Conservation (phyloP, 1,140 invertebrate genomes). For the Drosophila lowei region DNA sequence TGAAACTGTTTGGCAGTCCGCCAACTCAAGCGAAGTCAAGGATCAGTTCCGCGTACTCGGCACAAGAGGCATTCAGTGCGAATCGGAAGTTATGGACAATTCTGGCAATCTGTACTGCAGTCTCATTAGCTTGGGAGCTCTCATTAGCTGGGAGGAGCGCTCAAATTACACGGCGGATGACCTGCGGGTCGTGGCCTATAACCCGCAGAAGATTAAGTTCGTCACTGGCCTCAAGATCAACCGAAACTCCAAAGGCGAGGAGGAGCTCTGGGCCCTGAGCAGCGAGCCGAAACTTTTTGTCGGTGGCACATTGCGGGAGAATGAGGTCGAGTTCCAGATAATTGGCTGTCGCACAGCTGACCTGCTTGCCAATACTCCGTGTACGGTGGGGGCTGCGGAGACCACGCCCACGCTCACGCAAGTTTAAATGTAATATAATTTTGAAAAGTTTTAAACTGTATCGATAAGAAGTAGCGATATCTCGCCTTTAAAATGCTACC, state of each 20-base stretch:
- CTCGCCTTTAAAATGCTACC: slow-evolving; percentile 8
- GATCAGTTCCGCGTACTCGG: slow-evolving; percentile 56
- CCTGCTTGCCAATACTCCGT: slow-evolving; percentile 66
- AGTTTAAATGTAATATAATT: slow-evolving; percentile 8
- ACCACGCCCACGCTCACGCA: neutral
- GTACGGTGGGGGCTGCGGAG: slow-evolving; percentile 49
- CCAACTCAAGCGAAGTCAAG: slow-evolving; percentile 1
- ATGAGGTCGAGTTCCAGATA: slow-evolving; percentile 88
- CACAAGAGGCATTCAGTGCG: slow-evolving; percentile 82
- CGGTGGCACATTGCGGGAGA: slow-evolving; percentile 84
- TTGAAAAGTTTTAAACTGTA: slow-evolving; percentile 9
- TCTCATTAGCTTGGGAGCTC: slow-evolving; percentile 65
- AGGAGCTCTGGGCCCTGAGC: slow-evolving; percentile 83
- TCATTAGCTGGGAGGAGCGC: slow-evolving; percentile 55
- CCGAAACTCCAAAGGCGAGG: slow-evolving; percentile 84
- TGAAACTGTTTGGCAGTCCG: slow-evolving; percentile 72
- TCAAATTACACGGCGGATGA: slow-evolving; percentile 64
- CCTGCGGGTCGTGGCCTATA: slow-evolving; percentile 77
- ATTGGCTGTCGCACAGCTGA: slow-evolving; percentile 76
- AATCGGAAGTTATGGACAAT: slow-evolving; percentile 85
- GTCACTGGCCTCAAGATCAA: slow-evolving; percentile 88
- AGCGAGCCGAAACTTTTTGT: slow-evolving; percentile 86
- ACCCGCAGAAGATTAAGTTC: slow-evolving; percentile 86
- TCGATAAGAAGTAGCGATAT: neutral
- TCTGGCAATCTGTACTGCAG: slow-evolving; percentile 84